phyloP scores from a whole-genome alignment of 2,888 invertebrate species.

The Entomobrya proxima region DNA sequence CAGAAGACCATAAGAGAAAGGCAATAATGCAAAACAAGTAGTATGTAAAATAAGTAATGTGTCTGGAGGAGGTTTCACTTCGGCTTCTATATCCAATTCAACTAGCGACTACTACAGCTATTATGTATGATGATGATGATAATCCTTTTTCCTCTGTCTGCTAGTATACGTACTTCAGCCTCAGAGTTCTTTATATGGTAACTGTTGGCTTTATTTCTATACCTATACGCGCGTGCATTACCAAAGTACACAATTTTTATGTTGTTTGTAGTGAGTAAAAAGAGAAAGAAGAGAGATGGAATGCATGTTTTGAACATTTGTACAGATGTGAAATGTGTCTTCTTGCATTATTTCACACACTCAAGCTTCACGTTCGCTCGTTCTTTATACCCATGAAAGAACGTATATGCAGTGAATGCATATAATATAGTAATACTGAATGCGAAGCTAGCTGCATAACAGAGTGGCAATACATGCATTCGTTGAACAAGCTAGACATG shows the following conservation, averaged over 20 bases:
- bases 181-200: neutral
- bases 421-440: neutral
- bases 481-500: neutral
- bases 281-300: conserved; percentile 12
- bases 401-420: neutral
- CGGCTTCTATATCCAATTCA: conserved; percentile 12
- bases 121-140: conserved; percentile 41
- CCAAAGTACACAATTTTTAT: conserved; percentile 3
- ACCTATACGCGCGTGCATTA: neutral
- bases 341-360: conserved; percentile 25
- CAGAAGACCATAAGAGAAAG: neutral
- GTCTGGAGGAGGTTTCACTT: neutral
- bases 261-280: conserved; percentile 20
- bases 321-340: conserved; percentile 4
- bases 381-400: neutral
- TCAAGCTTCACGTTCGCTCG: conserved; percentile 4
- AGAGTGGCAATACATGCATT: neutral
- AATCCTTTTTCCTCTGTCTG: conserved; percentile 22
- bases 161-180: neutral
- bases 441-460: no score
- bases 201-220: neutral
- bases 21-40: conserved; percentile 27
- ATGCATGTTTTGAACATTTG: conserved; percentile 36
- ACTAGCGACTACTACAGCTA: conserved; percentile 2
- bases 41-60: conserved; percentile 26